A percentile compares a stretch with the other conserved stretches of the same genome.
phyloP scores from a whole-genome alignment of 2,113 vertebrate species.

The Pyxicephalus adspersus region DNA sequence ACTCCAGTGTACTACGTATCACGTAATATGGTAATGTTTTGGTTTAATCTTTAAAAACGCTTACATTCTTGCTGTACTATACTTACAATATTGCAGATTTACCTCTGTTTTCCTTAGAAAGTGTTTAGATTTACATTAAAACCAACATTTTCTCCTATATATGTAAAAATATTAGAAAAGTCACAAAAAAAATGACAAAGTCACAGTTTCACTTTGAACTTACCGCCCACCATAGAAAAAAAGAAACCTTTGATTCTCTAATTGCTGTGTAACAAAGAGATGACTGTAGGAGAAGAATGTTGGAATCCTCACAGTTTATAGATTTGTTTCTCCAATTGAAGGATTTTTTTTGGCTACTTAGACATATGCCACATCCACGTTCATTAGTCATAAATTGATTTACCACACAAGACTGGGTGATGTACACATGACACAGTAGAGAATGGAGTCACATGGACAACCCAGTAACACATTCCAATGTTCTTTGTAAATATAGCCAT shows the following conservation, averaged over 20 bases:
- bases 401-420: background rate
- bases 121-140: no score
- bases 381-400: conserved; percentile 18
- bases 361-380: background rate
- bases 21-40: no score
- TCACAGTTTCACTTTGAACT: background rate
- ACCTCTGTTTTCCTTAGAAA: no score
- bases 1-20: no score
- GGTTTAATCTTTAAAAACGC: no score
- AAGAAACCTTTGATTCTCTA: background rate
- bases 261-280: background rate
- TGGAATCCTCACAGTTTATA: conserved; percentile 5
- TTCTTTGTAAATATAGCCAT: no score
- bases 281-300: background rate
- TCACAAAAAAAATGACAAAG: no score
- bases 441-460: conserved; percentile 18
- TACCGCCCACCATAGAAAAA: background rate
- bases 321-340: conserved; percentile 3
- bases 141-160: no score
- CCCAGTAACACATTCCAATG: conserved; percentile 4
- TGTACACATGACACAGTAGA: conserved; percentile 1
- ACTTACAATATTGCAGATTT: no score
- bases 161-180: no score
- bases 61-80: no score
- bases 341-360: background rate